Percentiles rank a stretch among this genome's conserved stretches.
These are phyloP conservation scores for Patagioenas fasciata DNA, from an alignment of 2,113 vertebrate species.

Conservation along the genomic window DNA sequence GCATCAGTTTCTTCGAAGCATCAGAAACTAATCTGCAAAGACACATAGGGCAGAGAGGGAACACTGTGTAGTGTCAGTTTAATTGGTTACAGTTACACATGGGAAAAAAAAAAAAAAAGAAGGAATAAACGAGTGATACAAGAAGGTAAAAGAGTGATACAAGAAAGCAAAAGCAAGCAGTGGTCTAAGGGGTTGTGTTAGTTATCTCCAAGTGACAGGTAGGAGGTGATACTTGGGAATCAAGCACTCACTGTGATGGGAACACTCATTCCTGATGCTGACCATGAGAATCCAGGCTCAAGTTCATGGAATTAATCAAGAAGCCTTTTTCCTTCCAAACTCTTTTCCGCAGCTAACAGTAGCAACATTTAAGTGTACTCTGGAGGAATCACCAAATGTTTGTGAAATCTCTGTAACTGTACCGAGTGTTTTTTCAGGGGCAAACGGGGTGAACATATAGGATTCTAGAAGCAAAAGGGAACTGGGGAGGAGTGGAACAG, in stretches of 20 bases:
- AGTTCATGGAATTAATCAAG: background rate
- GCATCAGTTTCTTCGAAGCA: background rate
- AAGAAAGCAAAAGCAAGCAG: background rate
- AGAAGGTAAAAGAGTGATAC: background rate
- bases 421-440: background rate
- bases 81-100: background rate
- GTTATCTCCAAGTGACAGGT: background rate
- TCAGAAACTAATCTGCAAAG: background rate
- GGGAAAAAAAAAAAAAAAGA: background rate
- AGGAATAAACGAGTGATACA: background rate
- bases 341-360: background rate
- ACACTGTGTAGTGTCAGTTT: background rate
- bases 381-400: background rate
- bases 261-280: background rate
- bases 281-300: background rate
- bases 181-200: background rate
- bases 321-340: background rate
- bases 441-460: background rate
- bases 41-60: background rate
- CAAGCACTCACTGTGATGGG: accelerated
- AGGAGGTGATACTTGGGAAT: background rate
- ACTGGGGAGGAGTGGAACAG: accelerated
- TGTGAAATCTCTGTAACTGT: background rate
- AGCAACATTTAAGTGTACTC: background rate
- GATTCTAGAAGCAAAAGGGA: background rate